A percentile compares a stretch with the other conserved stretches of the same genome.
phyloP scores from a whole-genome alignment of 2,113 vertebrate species.

The Mobula hypostoma region DNA sequence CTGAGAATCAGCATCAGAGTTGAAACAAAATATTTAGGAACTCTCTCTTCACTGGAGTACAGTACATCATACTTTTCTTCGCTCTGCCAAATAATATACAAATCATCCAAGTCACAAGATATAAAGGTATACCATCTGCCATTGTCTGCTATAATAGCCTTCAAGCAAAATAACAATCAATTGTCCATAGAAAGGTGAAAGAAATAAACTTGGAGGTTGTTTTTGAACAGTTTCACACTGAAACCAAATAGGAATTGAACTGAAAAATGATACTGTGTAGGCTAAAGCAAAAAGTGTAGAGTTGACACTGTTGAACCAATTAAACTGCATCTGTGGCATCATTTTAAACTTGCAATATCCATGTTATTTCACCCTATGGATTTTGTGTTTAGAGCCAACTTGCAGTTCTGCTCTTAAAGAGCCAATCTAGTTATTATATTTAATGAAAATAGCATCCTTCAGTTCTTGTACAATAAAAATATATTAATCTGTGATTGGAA shows the following conservation, averaged over 20 bases:
- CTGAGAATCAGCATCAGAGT: not conserved
- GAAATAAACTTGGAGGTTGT: too few relatives aligned
- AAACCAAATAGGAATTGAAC: too few relatives aligned
- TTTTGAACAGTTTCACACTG: too few relatives aligned
- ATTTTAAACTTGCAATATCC: not conserved
- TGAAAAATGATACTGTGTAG: too few relatives aligned
- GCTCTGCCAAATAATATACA: not conserved
- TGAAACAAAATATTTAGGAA: not conserved
- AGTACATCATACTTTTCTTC: not conserved
- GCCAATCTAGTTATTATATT: not conserved
- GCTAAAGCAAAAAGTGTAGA: not conserved
- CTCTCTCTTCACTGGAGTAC: not conserved
- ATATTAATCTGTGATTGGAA: not conserved
- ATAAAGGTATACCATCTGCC: not conserved
- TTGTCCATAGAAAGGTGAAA: not conserved
- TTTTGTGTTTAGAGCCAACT: not conserved
- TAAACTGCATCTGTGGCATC: not conserved
- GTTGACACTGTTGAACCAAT: not conserved
- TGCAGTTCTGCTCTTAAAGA: not conserved
- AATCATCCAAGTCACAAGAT: not conserved
- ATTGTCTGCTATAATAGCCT: not conserved
- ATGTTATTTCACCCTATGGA: not conserved
- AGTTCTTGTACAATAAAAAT: not conserved
- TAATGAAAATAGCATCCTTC: not conserved
- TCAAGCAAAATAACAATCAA: not conserved